These are phyloP conservation scores for Barnardius zonarius DNA, from an alignment of 2,113 vertebrate genomes.

Conservation along the genomic window DNA sequence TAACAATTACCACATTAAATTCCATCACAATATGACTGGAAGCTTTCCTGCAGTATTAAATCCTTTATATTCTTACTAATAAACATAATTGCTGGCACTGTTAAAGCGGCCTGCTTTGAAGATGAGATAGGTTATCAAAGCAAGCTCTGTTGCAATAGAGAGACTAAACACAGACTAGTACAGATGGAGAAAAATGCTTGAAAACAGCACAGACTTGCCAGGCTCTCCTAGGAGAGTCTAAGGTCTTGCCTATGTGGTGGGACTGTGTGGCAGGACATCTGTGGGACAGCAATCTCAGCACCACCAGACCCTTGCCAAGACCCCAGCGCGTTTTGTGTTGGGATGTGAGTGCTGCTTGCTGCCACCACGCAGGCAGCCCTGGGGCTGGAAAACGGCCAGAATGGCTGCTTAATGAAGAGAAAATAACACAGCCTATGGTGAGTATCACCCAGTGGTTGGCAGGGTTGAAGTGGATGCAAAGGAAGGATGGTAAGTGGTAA, in stretches of 20 bases:
- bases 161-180: background rate
- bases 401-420: background rate
- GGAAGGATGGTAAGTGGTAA: background rate
- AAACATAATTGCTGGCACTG: background rate
- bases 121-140: background rate
- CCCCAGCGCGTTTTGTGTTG: fast-evolving
- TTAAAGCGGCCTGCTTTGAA: background rate
- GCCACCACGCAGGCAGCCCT: background rate
- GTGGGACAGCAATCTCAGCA: background rate
- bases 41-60: background rate
- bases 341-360: background rate
- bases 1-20: too few species aligned
- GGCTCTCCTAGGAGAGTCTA: background rate
- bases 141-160: background rate
- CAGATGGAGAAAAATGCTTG: background rate
- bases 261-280: background rate
- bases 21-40: background rate
- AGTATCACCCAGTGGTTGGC: background rate
- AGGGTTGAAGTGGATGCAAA: background rate
- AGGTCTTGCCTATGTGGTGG: background rate
- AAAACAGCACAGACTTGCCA: background rate
- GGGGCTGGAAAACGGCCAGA: background rate
- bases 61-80: background rate
- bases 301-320: background rate
- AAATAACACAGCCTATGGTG: background rate